Base-by-base conservation (phyloP, 2,113 vertebrate species). In the Sylvia atricapilla region DNA sequence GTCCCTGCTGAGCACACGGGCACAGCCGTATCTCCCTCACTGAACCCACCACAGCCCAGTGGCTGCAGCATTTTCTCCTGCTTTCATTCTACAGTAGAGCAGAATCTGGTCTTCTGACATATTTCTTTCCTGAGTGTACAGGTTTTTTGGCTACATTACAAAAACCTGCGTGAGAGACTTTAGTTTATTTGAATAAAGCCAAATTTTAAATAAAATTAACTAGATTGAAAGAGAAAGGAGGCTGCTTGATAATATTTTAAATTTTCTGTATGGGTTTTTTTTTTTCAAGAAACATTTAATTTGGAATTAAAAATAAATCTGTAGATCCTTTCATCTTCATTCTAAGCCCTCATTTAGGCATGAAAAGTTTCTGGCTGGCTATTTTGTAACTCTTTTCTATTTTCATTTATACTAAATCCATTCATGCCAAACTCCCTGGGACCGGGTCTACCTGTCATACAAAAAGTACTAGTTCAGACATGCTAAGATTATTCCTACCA, bases 101-200 rank as follows among this genome's bases (percentile, higher is more conserved):
- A 87, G 37, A 69, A 39, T 69, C 50, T 70, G 30, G 14, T 60
- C 59, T 86, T 97, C 72, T 96, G 93, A 53, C 39, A 64, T 64
- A 55, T 60, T 87, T 95, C 52, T 96, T 96, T 96, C 93, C 88
- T 72, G 67, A 95, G 20, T 43, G 20, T 39, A 90, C 10, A 58
- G 30, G 13, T 43, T 74, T 94, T 95, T 94, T 73, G 41, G 73
- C 52, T 79, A 52, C 27, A 43, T 19, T 59, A 64, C 25, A 70
- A 96, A 41, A 66, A 75, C 14, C 35, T 31, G 24, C 7, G 18
- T 50, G 46, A 90, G 93, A 89, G 81, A 78, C 39, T 31, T 55
- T 30, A 12, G 4, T 60, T 53, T 11, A 67, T 86, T 79, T 81
- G 64, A 93, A 84, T 92, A 72, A 86, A 77, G 53, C 30, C 93